phyloP scores from a whole-genome alignment of 2,888 invertebrate species.

The Melikaiella ostensackeni region DNA sequence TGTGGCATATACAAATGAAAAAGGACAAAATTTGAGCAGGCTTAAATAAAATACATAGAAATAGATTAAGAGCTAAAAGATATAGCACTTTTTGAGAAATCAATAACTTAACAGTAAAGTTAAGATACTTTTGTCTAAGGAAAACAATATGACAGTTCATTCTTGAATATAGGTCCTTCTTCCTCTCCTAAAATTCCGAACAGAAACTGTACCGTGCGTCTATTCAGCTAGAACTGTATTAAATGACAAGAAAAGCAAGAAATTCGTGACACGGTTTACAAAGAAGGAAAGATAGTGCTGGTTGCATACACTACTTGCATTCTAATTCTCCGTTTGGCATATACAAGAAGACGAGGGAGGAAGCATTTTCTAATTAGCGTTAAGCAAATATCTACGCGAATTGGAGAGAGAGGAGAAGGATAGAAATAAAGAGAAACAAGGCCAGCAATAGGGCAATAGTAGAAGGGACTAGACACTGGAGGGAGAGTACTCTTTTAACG shows the following conservation, averaged over 20 bases:
- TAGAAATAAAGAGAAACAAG: conserved; percentile 43
- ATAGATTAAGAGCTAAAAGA: no score
- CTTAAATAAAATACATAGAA: no score
- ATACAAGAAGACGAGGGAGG: conserved; percentile 54
- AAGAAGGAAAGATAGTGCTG: conserved; percentile 14
- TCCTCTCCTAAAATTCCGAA: conserved; percentile 1
- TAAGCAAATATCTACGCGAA: conserved; percentile 70
- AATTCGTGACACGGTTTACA: conserved; percentile 36
- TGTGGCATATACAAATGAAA: no score
- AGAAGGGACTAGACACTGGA: background rate
- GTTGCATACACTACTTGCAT: conserved; percentile 53
- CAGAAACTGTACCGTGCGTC: background rate
- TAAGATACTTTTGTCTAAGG: no score
- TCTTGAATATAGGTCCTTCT: background rate
- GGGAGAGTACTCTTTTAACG: conserved; percentile 53
- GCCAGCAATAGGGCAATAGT: conserved; percentile 15
- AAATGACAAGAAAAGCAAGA: conserved; percentile 7
- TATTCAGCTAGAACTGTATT: conserved; percentile 24
- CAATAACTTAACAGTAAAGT: no score
- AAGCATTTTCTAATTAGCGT: conserved; percentile 73
- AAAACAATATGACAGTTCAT: background rate
- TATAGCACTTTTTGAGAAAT: no score
- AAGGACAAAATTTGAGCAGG: no score
- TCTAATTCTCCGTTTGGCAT: conserved; percentile 53
- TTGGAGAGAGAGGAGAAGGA: conserved; percentile 49